Conservation (phyloP, 2,113 vertebrate genomes). For the Burhinus bistriatus region DNA sequence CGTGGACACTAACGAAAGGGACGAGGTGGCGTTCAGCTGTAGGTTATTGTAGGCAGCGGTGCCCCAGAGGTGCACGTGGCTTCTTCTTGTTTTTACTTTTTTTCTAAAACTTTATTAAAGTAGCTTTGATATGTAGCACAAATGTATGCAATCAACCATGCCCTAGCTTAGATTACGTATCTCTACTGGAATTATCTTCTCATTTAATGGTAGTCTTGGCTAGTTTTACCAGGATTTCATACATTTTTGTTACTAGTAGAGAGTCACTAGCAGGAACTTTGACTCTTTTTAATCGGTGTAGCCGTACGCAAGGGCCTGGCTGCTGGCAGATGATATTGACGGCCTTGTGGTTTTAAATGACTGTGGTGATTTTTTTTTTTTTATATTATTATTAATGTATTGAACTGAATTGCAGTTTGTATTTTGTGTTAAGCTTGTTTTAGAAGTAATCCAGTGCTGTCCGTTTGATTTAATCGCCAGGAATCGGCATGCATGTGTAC, state of each 20-base stretch:
- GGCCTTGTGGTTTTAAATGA: slow-evolving; percentile 1
- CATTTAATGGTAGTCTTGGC: neutral
- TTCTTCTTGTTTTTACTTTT: neutral
- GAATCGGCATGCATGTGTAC: neutral
- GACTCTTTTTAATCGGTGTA: neutral
- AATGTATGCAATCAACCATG: neutral
- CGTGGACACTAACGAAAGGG: neutral
- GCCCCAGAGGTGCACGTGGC: neutral
- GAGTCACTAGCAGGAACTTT: slow-evolving; percentile 33
- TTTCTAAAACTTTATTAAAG: neutral
- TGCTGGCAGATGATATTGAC: slow-evolving; percentile 49
- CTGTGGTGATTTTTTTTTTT: neutral
- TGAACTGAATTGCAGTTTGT: slow-evolving; percentile 24
- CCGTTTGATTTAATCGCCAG: neutral
- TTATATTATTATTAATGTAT: slow-evolving; percentile 10
- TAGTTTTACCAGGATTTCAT: neutral
- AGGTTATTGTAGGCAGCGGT: neutral
- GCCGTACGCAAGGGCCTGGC: slow-evolving; percentile 15
- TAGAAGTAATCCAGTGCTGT: neutral
- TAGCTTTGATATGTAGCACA: slow-evolving; percentile 6
- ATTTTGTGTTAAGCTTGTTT: neutral
- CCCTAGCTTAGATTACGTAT: neutral
- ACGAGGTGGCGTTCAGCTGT: neutral
- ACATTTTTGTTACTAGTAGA: neutral
- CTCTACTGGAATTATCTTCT: neutral